Conservation (phyloP, 2,888 invertebrate species). For the Chrysotoxum bicinctum region DNA sequence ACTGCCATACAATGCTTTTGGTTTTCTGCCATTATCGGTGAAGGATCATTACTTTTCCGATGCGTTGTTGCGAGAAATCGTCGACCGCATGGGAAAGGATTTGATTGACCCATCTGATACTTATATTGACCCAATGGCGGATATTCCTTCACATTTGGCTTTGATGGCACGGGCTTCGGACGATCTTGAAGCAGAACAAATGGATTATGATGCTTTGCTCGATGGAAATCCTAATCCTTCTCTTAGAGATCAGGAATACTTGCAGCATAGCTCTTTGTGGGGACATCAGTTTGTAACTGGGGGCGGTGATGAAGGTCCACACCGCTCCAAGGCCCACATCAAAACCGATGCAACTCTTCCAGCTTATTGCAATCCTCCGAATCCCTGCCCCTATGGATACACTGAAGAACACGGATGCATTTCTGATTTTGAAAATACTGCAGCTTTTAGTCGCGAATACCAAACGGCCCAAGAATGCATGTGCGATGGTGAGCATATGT, state of each 20-base stretch:
- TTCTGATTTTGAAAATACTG: slow-evolving; percentile 95
- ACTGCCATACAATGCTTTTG: slow-evolving; percentile 35
- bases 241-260: slow-evolving; percentile 92
- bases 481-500: slow-evolving; percentile 99
- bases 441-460: slow-evolving; percentile 96
- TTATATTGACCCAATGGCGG: slow-evolving; percentile 80
- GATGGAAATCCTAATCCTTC: slow-evolving; percentile 88
- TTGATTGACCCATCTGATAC: slow-evolving; percentile 85
- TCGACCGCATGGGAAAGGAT: slow-evolving; percentile 90
- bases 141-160: slow-evolving; percentile 78
- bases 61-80: slow-evolving; percentile 88
- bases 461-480: slow-evolving; percentile 96
- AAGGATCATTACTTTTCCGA: slow-evolving; percentile 87
- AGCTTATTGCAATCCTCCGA: slow-evolving; percentile 99
- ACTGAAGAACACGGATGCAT: slow-evolving; percentile 93
- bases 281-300: slow-evolving; percentile 89
- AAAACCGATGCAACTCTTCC: slow-evolving; percentile 96
- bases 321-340: slow-evolving; percentile 84
- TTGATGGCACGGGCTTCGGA: slow-evolving; percentile 83
- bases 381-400: slow-evolving; percentile 98
- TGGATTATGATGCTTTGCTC: slow-evolving; percentile 89
- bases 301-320: slow-evolving; percentile 87
- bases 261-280: slow-evolving; percentile 90
- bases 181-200: slow-evolving; percentile 84
- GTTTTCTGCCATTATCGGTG: slow-evolving; percentile 50